A percentile compares a stretch with the other conserved stretches of the same genome.
Evolutionary conservation across 2,113 vertebrate species (phyloP).

Genomic region (Amphiprion percula): DNA sequence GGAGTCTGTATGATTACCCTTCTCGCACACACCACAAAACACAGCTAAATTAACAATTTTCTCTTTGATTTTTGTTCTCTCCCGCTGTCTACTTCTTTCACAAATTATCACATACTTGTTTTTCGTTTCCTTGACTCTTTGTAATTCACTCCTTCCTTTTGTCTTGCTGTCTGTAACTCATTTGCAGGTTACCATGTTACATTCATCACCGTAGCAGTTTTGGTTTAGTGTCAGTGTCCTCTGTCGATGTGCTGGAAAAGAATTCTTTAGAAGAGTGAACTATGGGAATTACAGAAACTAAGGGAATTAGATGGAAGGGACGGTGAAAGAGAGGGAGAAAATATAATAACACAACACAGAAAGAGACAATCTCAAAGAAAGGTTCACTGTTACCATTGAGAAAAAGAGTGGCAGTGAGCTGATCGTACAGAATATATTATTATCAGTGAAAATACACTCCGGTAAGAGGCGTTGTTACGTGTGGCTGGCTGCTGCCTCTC

Average conservation of each 20-base stretch:
- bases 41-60: slow-evolving; percentile 9
- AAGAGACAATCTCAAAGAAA: background rate
- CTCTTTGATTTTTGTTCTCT: background rate
- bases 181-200: slow-evolving; percentile 14
- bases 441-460: slow-evolving; percentile 67
- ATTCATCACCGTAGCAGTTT: slow-evolving; percentile 11
- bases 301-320: background rate
- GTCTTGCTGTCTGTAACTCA: background rate
- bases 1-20: slow-evolving; percentile 48
- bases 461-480: slow-evolving; percentile 23
- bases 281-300: background rate
- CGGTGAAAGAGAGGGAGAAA: background rate
- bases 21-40: slow-evolving; percentile 13
- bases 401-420: slow-evolving; percentile 3
- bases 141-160: slow-evolving; percentile 5
- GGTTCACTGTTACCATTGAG: slow-evolving; percentile 1
- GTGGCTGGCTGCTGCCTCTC: no score
- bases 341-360: slow-evolving; percentile 9
- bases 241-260: slow-evolving; percentile 17
- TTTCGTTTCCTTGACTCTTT: background rate
- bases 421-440: slow-evolving; percentile 43
- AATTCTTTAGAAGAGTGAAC: background rate
- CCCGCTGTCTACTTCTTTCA: background rate
- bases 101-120: slow-evolving; percentile 5
- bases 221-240: background rate